These are phyloP conservation scores for Catalaphyllia jardinei DNA, from an alignment of 64 coral and sea anemone genomes.

Conservation along the genomic window DNA sequence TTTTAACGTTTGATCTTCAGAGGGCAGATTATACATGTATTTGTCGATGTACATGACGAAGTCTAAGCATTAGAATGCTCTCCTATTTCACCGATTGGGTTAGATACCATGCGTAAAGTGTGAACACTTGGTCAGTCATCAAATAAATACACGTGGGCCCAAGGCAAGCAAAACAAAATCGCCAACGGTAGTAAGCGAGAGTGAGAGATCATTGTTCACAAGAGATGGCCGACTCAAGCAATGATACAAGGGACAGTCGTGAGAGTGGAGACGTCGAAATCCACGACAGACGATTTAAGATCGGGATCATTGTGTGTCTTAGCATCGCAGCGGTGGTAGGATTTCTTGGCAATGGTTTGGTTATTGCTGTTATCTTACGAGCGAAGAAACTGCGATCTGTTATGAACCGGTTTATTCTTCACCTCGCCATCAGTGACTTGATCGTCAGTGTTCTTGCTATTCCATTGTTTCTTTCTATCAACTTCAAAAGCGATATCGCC, in stretches of 20 bases:
- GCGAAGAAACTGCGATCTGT: constrained; percentile 84
- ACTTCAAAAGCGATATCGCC: constrained; percentile 55
- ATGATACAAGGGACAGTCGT: neutral
- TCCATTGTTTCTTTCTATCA: constrained; percentile 75
- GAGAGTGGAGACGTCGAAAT: neutral
- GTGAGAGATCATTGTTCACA: neutral
- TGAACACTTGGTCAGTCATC: neutral
- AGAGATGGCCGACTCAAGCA: constrained; percentile 13
- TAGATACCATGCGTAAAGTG: neutral
- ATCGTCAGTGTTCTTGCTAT: constrained; percentile 76
- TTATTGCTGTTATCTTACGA: constrained; percentile 67
- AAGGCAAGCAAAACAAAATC: neutral
- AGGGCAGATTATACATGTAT: neutral
- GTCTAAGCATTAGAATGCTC: neutral
- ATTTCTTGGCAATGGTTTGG: constrained; percentile 71
- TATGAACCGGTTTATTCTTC: constrained; percentile 91
- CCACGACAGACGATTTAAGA: constrained; percentile 45
- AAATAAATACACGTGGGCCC: neutral
- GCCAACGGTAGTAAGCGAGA: neutral
- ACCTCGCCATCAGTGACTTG: constrained; percentile 83
- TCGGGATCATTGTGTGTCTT: constrained; percentile 37
- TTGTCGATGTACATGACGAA: neutral
- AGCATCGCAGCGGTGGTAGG: constrained; percentile 67
- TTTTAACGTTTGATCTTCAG: neutral
- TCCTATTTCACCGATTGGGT: neutral